A percentile compares a stretch with the other conserved stretches of the same genome.
phyloP scores from a whole-genome alignment of 2,797 vertebrate species.

The Myoxocephalus aenaeus region DNA sequence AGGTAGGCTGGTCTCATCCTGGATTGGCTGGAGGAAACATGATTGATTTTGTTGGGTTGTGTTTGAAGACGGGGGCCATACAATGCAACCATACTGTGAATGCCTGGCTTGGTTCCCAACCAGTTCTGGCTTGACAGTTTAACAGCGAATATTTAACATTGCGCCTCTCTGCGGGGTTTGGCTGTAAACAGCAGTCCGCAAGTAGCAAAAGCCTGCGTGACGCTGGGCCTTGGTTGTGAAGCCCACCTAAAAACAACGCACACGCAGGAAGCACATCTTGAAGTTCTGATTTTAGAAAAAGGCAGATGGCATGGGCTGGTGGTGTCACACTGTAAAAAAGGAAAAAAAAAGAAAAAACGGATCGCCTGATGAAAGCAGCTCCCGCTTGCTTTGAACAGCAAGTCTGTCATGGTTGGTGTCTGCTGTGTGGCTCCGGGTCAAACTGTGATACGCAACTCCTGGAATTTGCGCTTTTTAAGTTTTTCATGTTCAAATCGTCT shows the following conservation, averaged over 20 bases:
- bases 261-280: slow-evolving; percentile 75
- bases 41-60: slow-evolving; percentile 52
- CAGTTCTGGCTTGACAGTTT: slow-evolving; percentile 81
- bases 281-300: slow-evolving; percentile 81
- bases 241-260: slow-evolving; percentile 73
- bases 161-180: slow-evolving; percentile 67
- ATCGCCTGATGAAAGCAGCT: slow-evolving; percentile 85
- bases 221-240: slow-evolving; percentile 68
- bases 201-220: slow-evolving; percentile 69
- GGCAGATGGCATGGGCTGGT: slow-evolving; percentile 86
- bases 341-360: slow-evolving; percentile 58
- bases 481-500: slow-evolving; percentile 80
- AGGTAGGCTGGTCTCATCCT: slow-evolving; percentile 38
- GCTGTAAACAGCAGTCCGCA: slow-evolving; percentile 77
- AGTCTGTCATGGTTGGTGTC: slow-evolving; percentile 83
- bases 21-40: slow-evolving; percentile 41
- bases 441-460: slow-evolving; percentile 82
- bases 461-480: slow-evolving; percentile 81
- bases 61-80: slow-evolving; percentile 37
- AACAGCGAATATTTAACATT: slow-evolving; percentile 86
- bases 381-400: slow-evolving; percentile 83
- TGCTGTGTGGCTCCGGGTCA: slow-evolving; percentile 83
- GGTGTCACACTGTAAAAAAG: slow-evolving; percentile 73
- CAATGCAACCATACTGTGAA: slow-evolving; percentile 65
- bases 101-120: slow-evolving; percentile 75